These are phyloP conservation scores for Gobionotothen gibberifrons DNA, from an alignment of 2,797 vertebrate species.

Conservation along the genomic window DNA sequence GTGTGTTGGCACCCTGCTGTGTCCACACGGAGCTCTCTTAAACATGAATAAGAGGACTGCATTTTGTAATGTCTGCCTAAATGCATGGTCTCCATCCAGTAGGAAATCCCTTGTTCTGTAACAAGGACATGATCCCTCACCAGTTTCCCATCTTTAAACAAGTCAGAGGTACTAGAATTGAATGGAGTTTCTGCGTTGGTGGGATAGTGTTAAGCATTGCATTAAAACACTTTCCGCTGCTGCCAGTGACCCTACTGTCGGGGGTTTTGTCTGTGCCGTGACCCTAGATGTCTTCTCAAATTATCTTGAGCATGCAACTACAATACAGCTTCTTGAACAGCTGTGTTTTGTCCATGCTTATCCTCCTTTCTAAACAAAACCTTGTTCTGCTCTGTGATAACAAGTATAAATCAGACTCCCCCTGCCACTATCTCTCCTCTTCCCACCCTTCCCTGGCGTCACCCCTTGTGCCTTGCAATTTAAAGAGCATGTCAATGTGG, in stretches of 20 bases:
- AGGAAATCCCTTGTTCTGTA: background rate
- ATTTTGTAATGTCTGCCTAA: background rate
- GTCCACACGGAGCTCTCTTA: background rate
- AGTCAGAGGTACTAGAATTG: background rate
- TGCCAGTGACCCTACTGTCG: constrained; percentile 18
- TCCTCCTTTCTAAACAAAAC: constrained; percentile 24
- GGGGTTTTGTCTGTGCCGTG: constrained; percentile 8
- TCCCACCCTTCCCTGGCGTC: constrained; percentile 15
- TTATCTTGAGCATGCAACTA: constrained; percentile 45
- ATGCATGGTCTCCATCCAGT: background rate
- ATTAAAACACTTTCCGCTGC: constrained; percentile 30
- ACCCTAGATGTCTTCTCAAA: constrained; percentile 31
- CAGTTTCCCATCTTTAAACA: background rate
- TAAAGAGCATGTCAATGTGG: constrained; percentile 52
- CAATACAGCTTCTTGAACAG: constrained; percentile 39
- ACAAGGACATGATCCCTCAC: constrained; percentile 12
- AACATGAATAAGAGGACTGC: background rate
- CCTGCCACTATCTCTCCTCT: constrained; percentile 2
- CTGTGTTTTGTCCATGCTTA: constrained; percentile 23
- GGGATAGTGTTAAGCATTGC: background rate
- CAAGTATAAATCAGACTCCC: constrained; percentile 45
- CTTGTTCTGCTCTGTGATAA: constrained; percentile 22
- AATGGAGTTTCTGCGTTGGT: constrained; percentile 6
- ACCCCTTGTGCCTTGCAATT: constrained; percentile 42
- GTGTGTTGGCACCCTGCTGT: background rate